A percentile compares a stretch with the other conserved stretches of the same genome.
Conservation (phyloP, 2,113 vertebrate genomes). For the Nibea albiflora region DNA sequence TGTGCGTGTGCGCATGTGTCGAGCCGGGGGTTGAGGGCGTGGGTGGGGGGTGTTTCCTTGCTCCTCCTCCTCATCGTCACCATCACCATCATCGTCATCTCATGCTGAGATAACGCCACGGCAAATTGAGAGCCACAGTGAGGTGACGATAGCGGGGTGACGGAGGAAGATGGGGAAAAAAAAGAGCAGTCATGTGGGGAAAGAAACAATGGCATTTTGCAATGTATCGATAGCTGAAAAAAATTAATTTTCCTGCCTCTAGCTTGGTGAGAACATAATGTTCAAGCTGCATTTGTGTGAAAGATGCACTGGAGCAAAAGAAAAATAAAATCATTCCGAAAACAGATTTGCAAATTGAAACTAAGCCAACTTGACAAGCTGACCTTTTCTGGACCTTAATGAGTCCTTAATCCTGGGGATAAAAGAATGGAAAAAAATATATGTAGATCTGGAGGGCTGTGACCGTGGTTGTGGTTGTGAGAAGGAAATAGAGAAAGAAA, state of each 20-base stretch:
- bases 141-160: constrained; percentile 41
- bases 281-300: constrained; percentile 34
- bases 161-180: constrained; percentile 4
- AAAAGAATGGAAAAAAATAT: constrained; percentile 34
- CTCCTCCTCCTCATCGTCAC: constrained; percentile 41
- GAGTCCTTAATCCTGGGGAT: constrained; percentile 64
- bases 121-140: constrained; percentile 50
- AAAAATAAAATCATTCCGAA: constrained; percentile 39
- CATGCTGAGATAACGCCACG: constrained; percentile 52
- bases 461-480: constrained; percentile 68
- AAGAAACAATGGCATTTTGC: constrained; percentile 39
- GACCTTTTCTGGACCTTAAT: constrained; percentile 79
- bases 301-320: constrained; percentile 51
- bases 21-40: neutral
- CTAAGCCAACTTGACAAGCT: constrained; percentile 75
- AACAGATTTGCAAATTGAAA: constrained; percentile 69
- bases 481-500: constrained; percentile 33
- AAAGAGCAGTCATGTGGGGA: constrained; percentile 7
- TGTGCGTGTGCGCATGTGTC: constrained; percentile 3
- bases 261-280: constrained; percentile 28
- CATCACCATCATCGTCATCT: constrained; percentile 52
- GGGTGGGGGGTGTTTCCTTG: neutral
- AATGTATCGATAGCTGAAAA: constrained; percentile 35
- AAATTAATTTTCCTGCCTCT: constrained; percentile 27
- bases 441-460: constrained; percentile 34